Percentiles rank a stretch among this genome's conserved stretches.
phyloP scores from a whole-genome alignment of 2,113 vertebrate species.

The Willisornis vidua region DNA sequence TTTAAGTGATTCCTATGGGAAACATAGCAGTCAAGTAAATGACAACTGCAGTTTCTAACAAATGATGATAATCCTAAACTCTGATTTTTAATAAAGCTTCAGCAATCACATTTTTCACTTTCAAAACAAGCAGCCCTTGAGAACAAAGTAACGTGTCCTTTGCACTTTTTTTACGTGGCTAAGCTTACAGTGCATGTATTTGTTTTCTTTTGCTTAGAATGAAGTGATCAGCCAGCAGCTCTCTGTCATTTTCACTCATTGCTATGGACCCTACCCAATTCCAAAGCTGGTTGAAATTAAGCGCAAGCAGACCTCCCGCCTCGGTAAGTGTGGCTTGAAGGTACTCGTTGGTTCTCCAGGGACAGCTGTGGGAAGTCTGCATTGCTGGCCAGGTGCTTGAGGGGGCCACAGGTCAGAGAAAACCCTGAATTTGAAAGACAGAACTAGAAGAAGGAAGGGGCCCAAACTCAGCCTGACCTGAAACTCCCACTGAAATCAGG shows the following conservation, averaged over 20 bases:
- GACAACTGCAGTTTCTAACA: not conserved
- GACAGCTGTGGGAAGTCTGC: not conserved
- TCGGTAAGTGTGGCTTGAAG: constrained; percentile 79
- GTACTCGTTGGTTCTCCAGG: accelerated
- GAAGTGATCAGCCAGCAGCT: constrained; percentile 98
- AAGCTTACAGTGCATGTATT: not conserved
- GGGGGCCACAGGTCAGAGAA: not conserved
- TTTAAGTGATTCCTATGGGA: not conserved
- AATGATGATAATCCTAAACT: not conserved
- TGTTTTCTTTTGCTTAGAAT: constrained; percentile 78
- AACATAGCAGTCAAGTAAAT: not conserved
- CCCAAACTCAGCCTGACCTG: not conserved
- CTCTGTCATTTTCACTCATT: constrained; percentile 94
- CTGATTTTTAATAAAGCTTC: constrained; percentile 19
- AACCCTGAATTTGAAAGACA: not conserved
- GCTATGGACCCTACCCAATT: constrained; percentile 96
- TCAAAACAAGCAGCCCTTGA: not conserved
- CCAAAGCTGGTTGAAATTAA: constrained; percentile 97
- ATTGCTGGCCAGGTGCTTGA: not conserved
- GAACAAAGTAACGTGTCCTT: not conserved
- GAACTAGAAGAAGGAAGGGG: not conserved
- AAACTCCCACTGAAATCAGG: not conserved
- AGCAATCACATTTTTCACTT: not conserved
- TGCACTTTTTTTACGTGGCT: not conserved
- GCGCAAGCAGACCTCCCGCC: constrained; percentile 90